A percentile compares a stretch with the other conserved stretches of the same genome.
Conservation (phyloP, 2,797 vertebrate genomes). For the Myoxocephalus aenaeus region DNA sequence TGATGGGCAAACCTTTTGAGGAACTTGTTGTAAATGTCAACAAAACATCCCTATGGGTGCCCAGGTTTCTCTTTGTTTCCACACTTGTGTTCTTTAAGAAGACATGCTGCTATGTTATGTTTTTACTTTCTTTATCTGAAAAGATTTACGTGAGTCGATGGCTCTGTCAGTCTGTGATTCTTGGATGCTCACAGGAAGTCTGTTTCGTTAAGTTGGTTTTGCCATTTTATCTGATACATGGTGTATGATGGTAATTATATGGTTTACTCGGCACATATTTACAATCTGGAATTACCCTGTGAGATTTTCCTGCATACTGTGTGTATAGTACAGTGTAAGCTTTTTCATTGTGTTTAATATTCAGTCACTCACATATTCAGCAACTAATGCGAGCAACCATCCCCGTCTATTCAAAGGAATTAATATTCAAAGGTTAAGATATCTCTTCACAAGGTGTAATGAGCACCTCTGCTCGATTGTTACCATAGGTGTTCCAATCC, state of each 20-base stretch:
- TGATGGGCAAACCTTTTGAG: constrained; percentile 73
- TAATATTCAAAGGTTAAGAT: constrained; percentile 97
- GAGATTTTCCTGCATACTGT: constrained; percentile 2
- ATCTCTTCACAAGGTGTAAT: constrained; percentile 94
- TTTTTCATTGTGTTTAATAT: constrained; percentile 41
- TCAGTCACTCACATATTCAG: constrained; percentile 42
- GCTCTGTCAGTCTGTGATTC: constrained; percentile 46
- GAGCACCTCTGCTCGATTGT: constrained; percentile 94
- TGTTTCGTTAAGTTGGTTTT: constrained; percentile 38
- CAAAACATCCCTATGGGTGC: constrained; percentile 68
- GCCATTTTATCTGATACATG: constrained; percentile 11
- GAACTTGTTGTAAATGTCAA: constrained; percentile 77
- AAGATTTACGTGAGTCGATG: constrained; percentile 48
- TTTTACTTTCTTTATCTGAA: constrained; percentile 35
- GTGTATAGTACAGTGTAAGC: constrained; percentile 19
- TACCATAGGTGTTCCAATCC: constrained; percentile 93
- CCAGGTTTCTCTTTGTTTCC: constrained; percentile 52
- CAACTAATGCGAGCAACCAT: constrained; percentile 66
- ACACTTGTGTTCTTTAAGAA: constrained; percentile 44
- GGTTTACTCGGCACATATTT: constrained; percentile 20
- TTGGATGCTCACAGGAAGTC: constrained; percentile 9
- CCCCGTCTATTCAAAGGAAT: constrained; percentile 85
- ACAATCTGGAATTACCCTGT: constrained; percentile 4
- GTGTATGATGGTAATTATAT: constrained; percentile 14
- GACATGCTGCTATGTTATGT: constrained; percentile 34